A percentile compares a stretch with the other conserved stretches of the same genome.
phyloP scores from a whole-genome alignment of 2,113 vertebrate genomes.

The Gavia stellata region DNA sequence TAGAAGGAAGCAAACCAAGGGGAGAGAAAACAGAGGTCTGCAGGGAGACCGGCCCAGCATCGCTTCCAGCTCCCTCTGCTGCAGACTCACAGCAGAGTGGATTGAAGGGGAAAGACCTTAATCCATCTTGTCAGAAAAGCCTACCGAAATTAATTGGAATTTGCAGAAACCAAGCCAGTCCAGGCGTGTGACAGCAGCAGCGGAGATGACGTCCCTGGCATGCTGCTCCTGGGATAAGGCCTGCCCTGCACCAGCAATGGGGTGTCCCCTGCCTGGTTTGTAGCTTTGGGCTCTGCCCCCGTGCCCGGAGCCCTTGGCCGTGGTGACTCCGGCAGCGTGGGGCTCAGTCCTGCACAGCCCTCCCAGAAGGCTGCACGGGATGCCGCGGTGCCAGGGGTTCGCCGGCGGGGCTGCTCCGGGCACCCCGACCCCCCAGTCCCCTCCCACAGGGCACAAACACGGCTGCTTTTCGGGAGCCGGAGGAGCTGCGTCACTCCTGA shows the following conservation, averaged over 20 bases:
- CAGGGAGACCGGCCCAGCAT: neutral
- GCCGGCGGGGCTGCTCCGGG: fast-evolving
- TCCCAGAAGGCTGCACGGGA: fast-evolving
- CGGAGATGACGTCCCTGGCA: neutral
- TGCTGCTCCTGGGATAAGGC: neutral
- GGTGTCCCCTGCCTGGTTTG: too few species aligned
- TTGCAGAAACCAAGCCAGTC: neutral
- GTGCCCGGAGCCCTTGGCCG: fast-evolving
- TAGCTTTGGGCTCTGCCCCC: neutral
- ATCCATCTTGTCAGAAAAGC: neutral
- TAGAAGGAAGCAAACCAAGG: neutral
- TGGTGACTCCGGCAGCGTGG: fast-evolving
- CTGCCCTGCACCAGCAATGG: neutral
- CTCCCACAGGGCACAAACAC: fast-evolving
- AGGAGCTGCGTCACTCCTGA: neutral
- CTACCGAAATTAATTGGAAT: neutral
- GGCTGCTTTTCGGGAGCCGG: fast-evolving
- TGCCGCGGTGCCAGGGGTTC: neutral
- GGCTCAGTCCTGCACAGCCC: neutral
- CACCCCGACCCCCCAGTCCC: neutral
- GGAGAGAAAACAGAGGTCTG: neutral
- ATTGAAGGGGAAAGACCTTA: neutral
- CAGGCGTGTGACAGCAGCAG: fast-evolving
- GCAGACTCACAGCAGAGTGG: neutral
- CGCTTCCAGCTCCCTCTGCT: neutral